phyloP scores from a whole-genome alignment of 2,888 invertebrate species.

The Apoderus coryli region DNA sequence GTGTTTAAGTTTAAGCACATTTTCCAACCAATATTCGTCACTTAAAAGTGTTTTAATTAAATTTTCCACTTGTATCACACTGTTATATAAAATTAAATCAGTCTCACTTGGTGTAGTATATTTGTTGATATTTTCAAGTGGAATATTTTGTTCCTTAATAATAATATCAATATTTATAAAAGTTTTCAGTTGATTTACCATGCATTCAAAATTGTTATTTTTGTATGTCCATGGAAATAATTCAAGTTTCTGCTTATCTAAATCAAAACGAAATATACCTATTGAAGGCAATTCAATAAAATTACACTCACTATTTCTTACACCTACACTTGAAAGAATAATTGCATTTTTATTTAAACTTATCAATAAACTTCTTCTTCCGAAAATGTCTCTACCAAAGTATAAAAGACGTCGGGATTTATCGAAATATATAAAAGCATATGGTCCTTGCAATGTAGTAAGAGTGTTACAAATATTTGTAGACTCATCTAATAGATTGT shows the following conservation, averaged over 20 bases:
- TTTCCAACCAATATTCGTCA: constrained; percentile 24
- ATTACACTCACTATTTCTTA: constrained; percentile 37
- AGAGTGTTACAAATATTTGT: too few species aligned
- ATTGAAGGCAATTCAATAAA: constrained; percentile 48
- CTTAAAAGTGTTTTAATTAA: constrained; percentile 29
- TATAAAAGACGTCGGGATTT: constrained; percentile 43
- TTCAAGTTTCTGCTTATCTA: constrained; percentile 27
- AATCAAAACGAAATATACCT: constrained; percentile 40
- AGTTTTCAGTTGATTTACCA: constrained; percentile 27
- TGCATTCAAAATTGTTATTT: constrained; percentile 26
- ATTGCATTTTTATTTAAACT: constrained; percentile 32
- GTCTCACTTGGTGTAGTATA: too few species aligned
- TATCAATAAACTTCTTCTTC: constrained; percentile 69
- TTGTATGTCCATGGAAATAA: constrained; percentile 34
- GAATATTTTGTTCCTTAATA: too few species aligned
- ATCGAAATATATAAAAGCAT: constrained; percentile 65
- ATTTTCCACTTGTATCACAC: constrained; percentile 17
- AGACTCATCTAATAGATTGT: too few species aligned
- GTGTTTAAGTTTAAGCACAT: constrained; percentile 34
- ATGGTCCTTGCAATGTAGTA: constrained; percentile 67
- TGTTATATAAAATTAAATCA: constrained; percentile 12
- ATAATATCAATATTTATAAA: constrained; percentile 26
- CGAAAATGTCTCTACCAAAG: constrained; percentile 75
- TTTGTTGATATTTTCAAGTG: too few species aligned
- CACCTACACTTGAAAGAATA: constrained; percentile 40